A percentile compares a stretch with the other conserved stretches of the same genome.
Conservation (phyloP, 30 jellyfish, hydroid and myxozoan genomes). For the Aurelia aurita region DNA sequence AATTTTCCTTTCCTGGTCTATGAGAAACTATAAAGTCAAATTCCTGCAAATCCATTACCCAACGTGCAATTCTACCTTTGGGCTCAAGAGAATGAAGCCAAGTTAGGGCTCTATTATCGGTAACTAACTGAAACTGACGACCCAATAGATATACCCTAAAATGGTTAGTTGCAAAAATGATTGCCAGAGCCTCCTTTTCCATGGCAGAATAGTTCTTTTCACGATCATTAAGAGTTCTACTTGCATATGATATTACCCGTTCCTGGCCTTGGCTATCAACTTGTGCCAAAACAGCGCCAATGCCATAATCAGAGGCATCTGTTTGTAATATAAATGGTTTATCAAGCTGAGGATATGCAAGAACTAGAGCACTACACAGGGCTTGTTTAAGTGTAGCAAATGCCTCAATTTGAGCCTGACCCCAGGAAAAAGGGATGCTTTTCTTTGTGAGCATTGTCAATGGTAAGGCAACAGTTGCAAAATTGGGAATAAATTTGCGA, state of each 20-base stretch:
- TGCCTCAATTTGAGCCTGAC: constrained; percentile 29
- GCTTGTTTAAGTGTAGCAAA: constrained; percentile 7
- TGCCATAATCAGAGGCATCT: constrained; percentile 56
- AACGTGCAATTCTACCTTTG: constrained; percentile 73
- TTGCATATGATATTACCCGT: constrained; percentile 48
- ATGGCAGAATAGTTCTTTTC: constrained; percentile 39
- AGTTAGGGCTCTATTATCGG: constrained; percentile 65
- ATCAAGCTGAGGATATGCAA: constrained; percentile 59
- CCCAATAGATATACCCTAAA: constrained; percentile 61
- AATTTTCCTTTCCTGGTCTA: constrained; percentile 52
- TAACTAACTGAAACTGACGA: constrained; percentile 9
- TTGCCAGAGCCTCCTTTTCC: constrained; percentile 68
- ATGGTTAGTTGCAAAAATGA: constrained; percentile 44
- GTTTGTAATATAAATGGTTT: constrained; percentile 38
- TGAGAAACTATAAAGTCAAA: constrained; percentile 39
- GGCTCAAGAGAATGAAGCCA: constrained; percentile 66
- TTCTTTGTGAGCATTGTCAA: constrained; percentile 36
- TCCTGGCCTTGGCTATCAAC: constrained; percentile 25
- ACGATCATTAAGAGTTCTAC: constrained; percentile 25
- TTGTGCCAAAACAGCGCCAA: constrained; percentile 65
- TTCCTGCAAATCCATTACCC: constrained; percentile 68
- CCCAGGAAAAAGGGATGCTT: constrained; percentile 23
- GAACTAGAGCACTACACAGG: constrained; percentile 54
- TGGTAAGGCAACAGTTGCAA: constrained; percentile 66
- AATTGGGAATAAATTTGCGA: constrained; percentile 46